Base-by-base conservation (phyloP, 2,113 vertebrate species). In the Eublepharis macularius region DNA sequence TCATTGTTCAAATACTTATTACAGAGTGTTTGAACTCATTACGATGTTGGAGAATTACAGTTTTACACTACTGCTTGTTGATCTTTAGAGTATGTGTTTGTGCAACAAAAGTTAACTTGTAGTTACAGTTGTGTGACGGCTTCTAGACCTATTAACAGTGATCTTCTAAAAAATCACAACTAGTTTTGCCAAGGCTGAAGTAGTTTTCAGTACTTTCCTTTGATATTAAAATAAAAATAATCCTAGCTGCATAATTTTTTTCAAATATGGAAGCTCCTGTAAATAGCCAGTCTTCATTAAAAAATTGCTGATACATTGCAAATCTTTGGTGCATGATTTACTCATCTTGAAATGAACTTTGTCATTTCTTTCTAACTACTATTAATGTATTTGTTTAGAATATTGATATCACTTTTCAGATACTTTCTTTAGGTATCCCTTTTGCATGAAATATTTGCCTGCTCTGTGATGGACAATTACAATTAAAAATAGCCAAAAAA, bases 191-290 rank as follows among this genome's bases (percentile, higher is more conserved):
- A 87, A 0, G 0, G 14, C 81, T 88, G 75, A 39, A 75, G 5
- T 80, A 36, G 39, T 84, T 94, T 86, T 83, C 43, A 66, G 14
- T 49, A 32, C 36, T 92, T 17, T 49, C 0, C 1, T n/a, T n/a
- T 36, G 41, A 51, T 82, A 34, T 2, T 74, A 6, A 39, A 82
- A 72, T 6, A 2, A n/a, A n/a, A n/a, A 29, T 87, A 45, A 12
- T 14, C 39, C n/a, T n/a, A 65, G 3, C 32, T 39, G 0, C 69
- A n/a, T 0, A 1, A 1, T 14, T 0, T 43, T 32, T 12, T 39
- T 92, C 83, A 66, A 29, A 45, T 63, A 34, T 54, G 43, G 65
- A 43, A 82, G 43, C 54, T 32, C 43, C 12, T 0, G 0, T 87
- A 81, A 83, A 43, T 9, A 70, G 54, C 9, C 39, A 83, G 45